Base-by-base conservation (phyloP, 2,888 invertebrate genomes). In the Chymomyza amoena region DNA sequence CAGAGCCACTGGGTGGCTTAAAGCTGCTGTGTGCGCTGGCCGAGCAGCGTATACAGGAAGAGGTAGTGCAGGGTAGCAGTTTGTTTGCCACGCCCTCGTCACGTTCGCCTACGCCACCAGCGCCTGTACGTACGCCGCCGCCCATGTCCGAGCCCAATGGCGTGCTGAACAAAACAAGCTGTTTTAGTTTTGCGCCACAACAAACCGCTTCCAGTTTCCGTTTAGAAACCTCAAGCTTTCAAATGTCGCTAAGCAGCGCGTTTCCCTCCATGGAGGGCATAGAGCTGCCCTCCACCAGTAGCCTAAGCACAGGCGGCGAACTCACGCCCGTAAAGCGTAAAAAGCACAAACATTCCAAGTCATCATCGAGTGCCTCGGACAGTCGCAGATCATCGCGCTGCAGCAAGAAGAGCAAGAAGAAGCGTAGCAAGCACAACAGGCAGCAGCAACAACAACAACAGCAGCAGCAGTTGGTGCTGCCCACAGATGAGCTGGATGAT, bases 1-100 rank as follows among this genome's bases (percentile, higher is more conserved):
- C 80, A 3, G 90, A 90, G 66, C 89, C 89, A 4, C 91, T 95
- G 18, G 95, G 94, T 28, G 95, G 95, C 0, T 91, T 97, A 16
- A 95, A 96, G 66, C 90, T 97, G 45, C 91, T 97, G 32, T 97
- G 97, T 90, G 96, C 96, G 9, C 92, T 97, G 70, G 97, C 97
- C 0, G 97, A 97, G 88, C 96, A 97, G 88, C 93, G 96, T 77
- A 95, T 96, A 75, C 94, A 95, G 86, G 96, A 96, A 90, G 95
- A 79, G 79, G 89, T 78, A 28, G 85, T 81, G 18, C 88, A 85
- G 67, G 85, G 87, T n/a, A 75, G 87, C n/a, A 78, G 84, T 61
- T 70, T 86, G 4, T 86, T 86, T 75, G 72, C 81, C 57, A 80
- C 84, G 20, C 76, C 80, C 32, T 77, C 80, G 3, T 87, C 87